Evolutionary conservation across 2,797 vertebrate species (phyloP).

Genomic region (Apogon hyalosoma): DNA sequence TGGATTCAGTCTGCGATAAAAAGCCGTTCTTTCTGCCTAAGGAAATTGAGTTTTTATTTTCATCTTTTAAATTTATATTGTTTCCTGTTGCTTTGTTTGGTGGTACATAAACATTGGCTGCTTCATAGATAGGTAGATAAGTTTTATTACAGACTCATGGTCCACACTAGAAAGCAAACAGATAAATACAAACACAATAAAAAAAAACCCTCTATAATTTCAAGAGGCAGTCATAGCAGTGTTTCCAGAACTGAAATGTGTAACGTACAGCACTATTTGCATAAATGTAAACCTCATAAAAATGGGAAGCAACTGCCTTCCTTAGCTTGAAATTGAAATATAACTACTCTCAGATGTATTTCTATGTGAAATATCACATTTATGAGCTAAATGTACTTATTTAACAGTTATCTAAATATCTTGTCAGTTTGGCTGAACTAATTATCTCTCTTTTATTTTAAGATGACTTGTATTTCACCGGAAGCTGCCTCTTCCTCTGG

Average conservation of each 20-base stretch:
- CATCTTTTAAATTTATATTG: neutral
- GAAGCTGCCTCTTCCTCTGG: neutral
- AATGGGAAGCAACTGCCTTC: conserved; percentile 2
- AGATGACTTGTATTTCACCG: conserved; percentile 20
- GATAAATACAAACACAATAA: too few species aligned
- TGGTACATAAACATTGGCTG: conserved; percentile 23
- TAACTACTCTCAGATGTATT: conserved; percentile 11
- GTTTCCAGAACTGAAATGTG: too few species aligned
- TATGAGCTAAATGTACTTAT: neutral
- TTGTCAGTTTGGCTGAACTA: conserved; percentile 11
- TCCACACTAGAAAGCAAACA: too few species aligned
- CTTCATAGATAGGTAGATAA: too few species aligned
- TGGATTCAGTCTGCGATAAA: conserved; percentile 22
- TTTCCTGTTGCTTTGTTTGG: conserved; percentile 2
- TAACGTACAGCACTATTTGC: too few species aligned
- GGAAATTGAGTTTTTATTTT: conserved; percentile 5
- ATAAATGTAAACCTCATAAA: too few species aligned
- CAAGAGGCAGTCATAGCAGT: too few species aligned
- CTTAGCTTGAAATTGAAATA: neutral
- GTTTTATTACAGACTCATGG: too few species aligned
- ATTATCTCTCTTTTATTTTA: conserved; percentile 12
- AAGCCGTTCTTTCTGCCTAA: conserved; percentile 15
- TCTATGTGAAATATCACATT: conserved; percentile 17
- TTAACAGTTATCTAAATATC: conserved; percentile 39
- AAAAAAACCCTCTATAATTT: too few species aligned